Evolutionary conservation across 2,797 vertebrate species (phyloP), one percentile per base, ranked within the genome.

Genomic region (Adrianichthys oophorus): DNA sequence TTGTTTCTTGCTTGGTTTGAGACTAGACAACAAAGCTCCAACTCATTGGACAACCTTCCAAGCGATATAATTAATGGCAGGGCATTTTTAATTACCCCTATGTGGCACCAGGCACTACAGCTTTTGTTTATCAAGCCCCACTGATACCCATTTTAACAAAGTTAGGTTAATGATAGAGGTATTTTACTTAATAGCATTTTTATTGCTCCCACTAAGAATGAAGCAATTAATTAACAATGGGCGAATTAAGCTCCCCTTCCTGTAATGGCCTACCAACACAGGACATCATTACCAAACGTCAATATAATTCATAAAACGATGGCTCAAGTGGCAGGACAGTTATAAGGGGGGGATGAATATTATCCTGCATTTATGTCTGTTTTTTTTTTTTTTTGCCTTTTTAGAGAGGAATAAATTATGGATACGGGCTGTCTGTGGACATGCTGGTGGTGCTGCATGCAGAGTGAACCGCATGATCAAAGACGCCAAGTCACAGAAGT

Each of bases 161-260:
- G 90, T 92, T 92, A 88, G 89, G 90, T 92, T 93, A 93, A 93
- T 92, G 91, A 91, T 89, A 88, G 85, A 92, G 91, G 89, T 93
- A 93, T 93, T 93, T 92, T 89, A 90, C 85, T 80, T 93, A 93
- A 93, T 92, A 90, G 89, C 90, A 85, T 92, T 93, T 93, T 93
- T 93, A 93, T 93, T 92, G 92, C 89, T 90, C 87, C 84, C 76
- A 72, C 89, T 87, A 91, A 92, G 89, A 89, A 90, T 81, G 86
- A 80, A 79, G 85, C 90, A 87, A 92, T 92, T 92, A 91, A 91
- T 92, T 92, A 90, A 89, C 88, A 86, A 82, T 85, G 77, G 86
- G 87, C 56, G 65, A 91, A 90, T 91, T 87, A 89, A 89, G 84
- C 82, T 81, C 76, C 80, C 84, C 81, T 88, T 37, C 64, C 86